These are phyloP conservation scores for Liopterus haemorrhoidalis DNA, from an alignment of 2,888 invertebrate species.

Conservation along the genomic window DNA sequence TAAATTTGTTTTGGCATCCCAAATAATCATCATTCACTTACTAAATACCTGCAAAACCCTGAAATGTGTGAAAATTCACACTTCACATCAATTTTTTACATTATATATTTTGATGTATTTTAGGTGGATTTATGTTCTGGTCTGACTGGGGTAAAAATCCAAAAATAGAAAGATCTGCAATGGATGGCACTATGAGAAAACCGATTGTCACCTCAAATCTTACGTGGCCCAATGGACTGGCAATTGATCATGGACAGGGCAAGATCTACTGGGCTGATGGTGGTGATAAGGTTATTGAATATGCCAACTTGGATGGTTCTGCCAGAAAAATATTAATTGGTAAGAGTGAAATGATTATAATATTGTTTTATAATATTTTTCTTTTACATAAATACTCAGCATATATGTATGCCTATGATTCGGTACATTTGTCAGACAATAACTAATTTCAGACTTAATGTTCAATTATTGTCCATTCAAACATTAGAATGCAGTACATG, in stretches of 20 bases:
- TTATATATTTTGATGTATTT: conserved; percentile 22
- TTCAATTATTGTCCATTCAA: neutral
- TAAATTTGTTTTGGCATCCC: no score
- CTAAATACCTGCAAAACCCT: no score
- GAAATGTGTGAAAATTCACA: no score
- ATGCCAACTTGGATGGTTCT: conserved; percentile 70
- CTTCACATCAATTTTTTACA: conserved; percentile 7
- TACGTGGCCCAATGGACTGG: conserved; percentile 80
- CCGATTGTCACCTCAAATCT: conserved; percentile 62
- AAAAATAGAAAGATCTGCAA: conserved; percentile 78
- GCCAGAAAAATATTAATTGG: conserved; percentile 61
- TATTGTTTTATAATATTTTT: conserved; percentile 8
- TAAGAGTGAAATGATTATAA: no score
- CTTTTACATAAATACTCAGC: conserved; percentile 1
- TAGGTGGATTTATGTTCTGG: conserved; percentile 82
- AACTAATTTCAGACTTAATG: neutral
- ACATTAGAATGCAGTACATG: no score
- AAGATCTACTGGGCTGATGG: conserved; percentile 86
- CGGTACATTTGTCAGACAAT: neutral
- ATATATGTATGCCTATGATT: neutral
- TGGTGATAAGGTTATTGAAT: conserved; percentile 72
- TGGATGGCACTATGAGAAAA: conserved; percentile 73
- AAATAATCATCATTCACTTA: no score
- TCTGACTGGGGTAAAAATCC: conserved; percentile 79
- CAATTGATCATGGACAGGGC: conserved; percentile 66